A percentile compares a stretch with the other conserved stretches of the same genome.
Conservation (phyloP, 2,113 vertebrate genomes). For the Daboia siamensis region DNA sequence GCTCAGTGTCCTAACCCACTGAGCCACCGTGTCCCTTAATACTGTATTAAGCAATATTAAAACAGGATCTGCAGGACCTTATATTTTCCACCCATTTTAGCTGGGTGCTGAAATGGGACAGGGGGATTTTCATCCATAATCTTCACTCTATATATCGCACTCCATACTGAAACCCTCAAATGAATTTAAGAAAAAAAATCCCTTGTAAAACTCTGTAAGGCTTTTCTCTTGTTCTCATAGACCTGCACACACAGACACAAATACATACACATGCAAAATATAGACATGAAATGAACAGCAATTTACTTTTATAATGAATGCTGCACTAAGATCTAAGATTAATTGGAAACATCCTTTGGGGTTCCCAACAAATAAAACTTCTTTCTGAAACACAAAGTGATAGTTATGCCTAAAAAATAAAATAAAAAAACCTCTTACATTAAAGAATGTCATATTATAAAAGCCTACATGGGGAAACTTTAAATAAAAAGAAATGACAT, state of each 20-base stretch:
- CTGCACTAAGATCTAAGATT: not conserved
- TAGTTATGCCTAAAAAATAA: not conserved
- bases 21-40: not conserved
- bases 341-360: not conserved
- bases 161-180: not conserved
- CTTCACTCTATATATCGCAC: not conserved
- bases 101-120: not conserved
- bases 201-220: not conserved
- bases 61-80: not conserved
- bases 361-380: not conserved
- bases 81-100: not conserved
- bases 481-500: not conserved
- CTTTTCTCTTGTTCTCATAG: not conserved
- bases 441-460: not conserved
- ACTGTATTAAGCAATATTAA: not conserved
- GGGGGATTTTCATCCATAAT: not conserved
- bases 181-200: not conserved
- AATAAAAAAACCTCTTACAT: not conserved
- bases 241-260: not conserved
- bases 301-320: not conserved
- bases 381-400: not conserved
- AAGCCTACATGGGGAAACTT: not conserved
- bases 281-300: not conserved
- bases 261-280: not conserved
- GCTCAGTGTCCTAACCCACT: too few species aligned